These are phyloP conservation scores for Tetramorium alpestre DNA, from an alignment of 1,140 invertebrate species.

Conservation along the genomic window DNA sequence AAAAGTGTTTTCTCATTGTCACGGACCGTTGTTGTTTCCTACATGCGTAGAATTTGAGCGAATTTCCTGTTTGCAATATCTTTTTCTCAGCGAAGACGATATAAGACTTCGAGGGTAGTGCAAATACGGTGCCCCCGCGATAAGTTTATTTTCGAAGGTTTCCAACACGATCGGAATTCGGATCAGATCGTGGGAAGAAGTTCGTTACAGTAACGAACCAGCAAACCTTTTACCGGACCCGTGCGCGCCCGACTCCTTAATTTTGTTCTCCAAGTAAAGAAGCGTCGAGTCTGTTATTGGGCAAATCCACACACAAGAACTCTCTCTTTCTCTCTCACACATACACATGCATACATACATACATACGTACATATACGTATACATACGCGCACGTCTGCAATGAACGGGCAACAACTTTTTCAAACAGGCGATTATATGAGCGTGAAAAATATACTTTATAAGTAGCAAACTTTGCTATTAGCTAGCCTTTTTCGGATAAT, in stretches of 20 bases:
- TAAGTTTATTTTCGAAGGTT: conserved; percentile 62
- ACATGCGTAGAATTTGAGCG: not conserved
- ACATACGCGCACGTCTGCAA: not conserved
- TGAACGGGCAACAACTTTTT: conserved; percentile 16
- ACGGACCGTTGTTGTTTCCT: not conserved
- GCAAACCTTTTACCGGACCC: conserved; percentile 64
- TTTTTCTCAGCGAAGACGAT: not conserved
- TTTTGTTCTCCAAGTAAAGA: conserved; percentile 50
- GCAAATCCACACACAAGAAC: not conserved
- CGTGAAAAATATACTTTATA: conserved; percentile 37
- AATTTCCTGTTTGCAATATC: conserved; percentile 37
- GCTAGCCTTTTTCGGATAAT: conserved; percentile 22
- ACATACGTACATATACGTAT: not conserved
- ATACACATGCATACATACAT: not conserved
- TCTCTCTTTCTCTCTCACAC: no score
- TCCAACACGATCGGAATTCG: conserved; percentile 72
- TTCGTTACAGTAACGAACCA: conserved; percentile 81
- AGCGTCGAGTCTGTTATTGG: conserved; percentile 11
- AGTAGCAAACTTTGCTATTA: conserved; percentile 41
- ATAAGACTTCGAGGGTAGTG: conserved; percentile 28
- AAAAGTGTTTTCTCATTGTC: conserved; percentile 2
- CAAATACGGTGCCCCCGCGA: conserved; percentile 43
- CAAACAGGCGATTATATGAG: conserved; percentile 27
- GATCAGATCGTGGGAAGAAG: conserved; percentile 76
- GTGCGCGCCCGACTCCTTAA: conserved; percentile 45